Conservation (phyloP, 2,113 vertebrate genomes). For the Buteo buteo region DNA sequence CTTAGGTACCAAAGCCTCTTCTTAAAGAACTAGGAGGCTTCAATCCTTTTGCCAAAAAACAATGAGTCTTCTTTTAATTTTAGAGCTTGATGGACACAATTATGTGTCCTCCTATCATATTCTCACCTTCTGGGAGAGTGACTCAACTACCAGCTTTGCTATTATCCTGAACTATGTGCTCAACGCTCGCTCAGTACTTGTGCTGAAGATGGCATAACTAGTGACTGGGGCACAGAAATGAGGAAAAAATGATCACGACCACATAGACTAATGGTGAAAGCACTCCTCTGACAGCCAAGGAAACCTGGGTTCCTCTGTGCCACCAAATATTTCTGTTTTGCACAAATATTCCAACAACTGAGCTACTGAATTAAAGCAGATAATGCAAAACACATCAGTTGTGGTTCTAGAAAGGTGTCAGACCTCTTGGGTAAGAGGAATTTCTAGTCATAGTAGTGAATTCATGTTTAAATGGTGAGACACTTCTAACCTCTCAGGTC, state of each 20-base stretch:
- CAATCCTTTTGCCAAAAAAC: not conserved
- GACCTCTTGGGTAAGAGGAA: not conserved
- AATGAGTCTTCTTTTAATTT: not conserved
- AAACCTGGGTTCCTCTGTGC: not conserved
- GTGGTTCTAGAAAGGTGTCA: not conserved
- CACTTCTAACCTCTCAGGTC: not conserved
- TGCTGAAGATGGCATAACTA: not conserved
- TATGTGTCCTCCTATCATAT: not conserved
- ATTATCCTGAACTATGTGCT: not conserved
- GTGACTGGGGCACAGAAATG: not conserved
- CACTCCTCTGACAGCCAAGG: not conserved
- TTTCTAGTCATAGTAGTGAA: not conserved
- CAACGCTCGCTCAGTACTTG: not conserved
- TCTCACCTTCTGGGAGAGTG: not conserved
- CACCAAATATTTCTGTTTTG: not conserved
- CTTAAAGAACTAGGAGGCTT: not conserved
- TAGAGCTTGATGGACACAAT: not conserved
- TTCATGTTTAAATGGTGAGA: not conserved
- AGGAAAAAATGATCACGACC: not conserved
- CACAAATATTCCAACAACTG: not conserved
- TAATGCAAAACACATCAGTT: not conserved
- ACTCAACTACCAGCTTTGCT: not conserved
- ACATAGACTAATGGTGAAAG: not conserved
- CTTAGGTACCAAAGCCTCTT: not conserved
- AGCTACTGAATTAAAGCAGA: not conserved